Conservation (phyloP, 2,113 vertebrate genomes). For the Reinhardtius hippoglossoides region DNA sequence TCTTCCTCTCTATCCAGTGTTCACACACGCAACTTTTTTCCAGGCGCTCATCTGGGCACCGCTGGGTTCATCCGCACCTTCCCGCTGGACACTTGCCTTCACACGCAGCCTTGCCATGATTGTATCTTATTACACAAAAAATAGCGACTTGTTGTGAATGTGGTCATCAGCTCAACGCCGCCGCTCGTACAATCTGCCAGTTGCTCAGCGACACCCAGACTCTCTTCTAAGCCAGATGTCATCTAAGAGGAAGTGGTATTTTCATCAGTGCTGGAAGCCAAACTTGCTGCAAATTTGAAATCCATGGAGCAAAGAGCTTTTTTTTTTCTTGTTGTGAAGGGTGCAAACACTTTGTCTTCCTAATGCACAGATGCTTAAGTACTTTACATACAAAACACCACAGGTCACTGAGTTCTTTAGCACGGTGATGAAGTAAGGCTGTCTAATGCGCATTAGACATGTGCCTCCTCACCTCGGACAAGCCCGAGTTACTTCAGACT, state of each 20-base stretch:
- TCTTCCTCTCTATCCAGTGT: constrained; percentile 4
- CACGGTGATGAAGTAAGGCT: no score
- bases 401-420: background rate
- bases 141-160: background rate
- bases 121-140: constrained; percentile 11
- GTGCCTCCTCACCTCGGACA: background rate
- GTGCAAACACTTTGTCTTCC: background rate
- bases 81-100: constrained; percentile 12
- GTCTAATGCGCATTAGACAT: background rate
- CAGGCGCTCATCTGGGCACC: background rate
- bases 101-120: background rate
- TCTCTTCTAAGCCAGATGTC: constrained; percentile 48
- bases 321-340: constrained; percentile 2
- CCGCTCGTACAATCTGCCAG: constrained; percentile 20
- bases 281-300: constrained; percentile 16
- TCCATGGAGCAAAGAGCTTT: constrained; percentile 1
- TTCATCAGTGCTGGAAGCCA: constrained; percentile 4
- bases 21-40: constrained; percentile 28
- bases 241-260: constrained; percentile 20
- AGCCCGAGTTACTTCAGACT: background rate
- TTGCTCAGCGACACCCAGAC: constrained; percentile 1
- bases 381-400: background rate
- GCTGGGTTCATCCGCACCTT: background rate
- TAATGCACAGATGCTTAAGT: background rate
- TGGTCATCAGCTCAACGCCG: background rate